Evolutionary conservation across 2,888 invertebrate species (phyloP), one percentile per base, ranked within the genome.

Genomic region (Cryptophagus acutangulus): DNA sequence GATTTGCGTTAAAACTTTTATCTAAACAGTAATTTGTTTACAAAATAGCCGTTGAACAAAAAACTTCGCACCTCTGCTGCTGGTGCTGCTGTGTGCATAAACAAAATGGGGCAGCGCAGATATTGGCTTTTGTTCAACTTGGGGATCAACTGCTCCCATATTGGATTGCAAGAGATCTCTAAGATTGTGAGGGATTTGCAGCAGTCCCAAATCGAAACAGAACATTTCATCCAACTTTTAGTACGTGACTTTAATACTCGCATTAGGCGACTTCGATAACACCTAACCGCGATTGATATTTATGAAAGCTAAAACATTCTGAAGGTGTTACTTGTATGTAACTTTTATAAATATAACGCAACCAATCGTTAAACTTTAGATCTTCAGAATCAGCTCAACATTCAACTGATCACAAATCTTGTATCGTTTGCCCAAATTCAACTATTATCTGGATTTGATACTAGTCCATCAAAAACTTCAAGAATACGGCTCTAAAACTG

Each of bases 161-260:
- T 67, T 68, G 66, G 67, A 66, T 66, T 67, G 63, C 62, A 61
- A 62, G 63, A 66, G 67, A 67, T 67, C 66, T 65, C 60, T 55
- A 65, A 67, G 69, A 69, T 69, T 68, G 68, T 65, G 65, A 65
- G 66, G 69, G 68, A 68, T 69, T 69, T 68, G 66, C 65, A 59
- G 54, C 58, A 54, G 65, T 65, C 67, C 67, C 69, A 66, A 66
- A 68, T 67, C 67, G 67, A 69, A 67, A 65, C 67, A 64, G 65
- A 66, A 63, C 65, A 65, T 66, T 66, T 64, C 66, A 64, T 65
- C 63, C 62, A 64, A 67, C 62, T 67, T 68, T 66, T 65, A 62
- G 59, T 66, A 68, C 67, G 67, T 68, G 67, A 66, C 66, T 62
- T 53, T 59, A 67, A 66, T 67, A 63, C 64, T 56, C 49, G 59